phyloP scores from a whole-genome alignment of 2,888 invertebrate genomes.

The Himalopsyche tibetana region DNA sequence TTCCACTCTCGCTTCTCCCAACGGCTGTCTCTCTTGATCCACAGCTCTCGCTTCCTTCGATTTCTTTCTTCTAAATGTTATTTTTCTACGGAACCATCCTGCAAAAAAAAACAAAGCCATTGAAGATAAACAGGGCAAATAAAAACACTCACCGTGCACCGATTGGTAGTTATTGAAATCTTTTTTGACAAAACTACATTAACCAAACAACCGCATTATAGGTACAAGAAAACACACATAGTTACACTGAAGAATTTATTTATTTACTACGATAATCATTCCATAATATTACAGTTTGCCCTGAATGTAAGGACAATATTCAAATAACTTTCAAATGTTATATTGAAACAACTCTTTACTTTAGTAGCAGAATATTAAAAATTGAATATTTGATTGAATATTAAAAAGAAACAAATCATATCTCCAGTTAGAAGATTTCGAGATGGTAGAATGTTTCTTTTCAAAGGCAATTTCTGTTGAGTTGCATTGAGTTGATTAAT shows the following conservation, averaged over 20 bases:
- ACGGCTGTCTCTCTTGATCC: conserved; percentile 52
- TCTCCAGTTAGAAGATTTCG: too few relatives aligned
- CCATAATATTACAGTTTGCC: too few relatives aligned
- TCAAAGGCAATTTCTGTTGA: too few relatives aligned
- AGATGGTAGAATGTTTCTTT: too few relatives aligned
- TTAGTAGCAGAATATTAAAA: too few relatives aligned
- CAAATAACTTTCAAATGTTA: too few relatives aligned
- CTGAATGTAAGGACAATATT: too few relatives aligned
- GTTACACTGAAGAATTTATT: neutral
- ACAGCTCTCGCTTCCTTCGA: conserved; percentile 66
- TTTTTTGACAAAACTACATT: conserved; percentile 1
- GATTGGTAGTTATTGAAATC: neutral
- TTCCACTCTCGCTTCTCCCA: conserved; percentile 44
- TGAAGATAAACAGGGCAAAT: neutral
- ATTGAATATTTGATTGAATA: too few relatives aligned
- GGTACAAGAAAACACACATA: neutral
- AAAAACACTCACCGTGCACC: neutral
- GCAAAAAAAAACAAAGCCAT: conserved; percentile 66
- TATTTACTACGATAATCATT: too few relatives aligned
- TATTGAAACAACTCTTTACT: too few relatives aligned
- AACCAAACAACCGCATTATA: conserved; percentile 22
- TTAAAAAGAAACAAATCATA: too few relatives aligned
- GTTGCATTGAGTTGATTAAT: too few relatives aligned
- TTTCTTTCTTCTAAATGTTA: conserved; percentile 72
- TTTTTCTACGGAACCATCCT: conserved; percentile 78